Base-by-base conservation (phyloP, 2,797 vertebrate species). In the Oceanodroma leucorhoa region DNA sequence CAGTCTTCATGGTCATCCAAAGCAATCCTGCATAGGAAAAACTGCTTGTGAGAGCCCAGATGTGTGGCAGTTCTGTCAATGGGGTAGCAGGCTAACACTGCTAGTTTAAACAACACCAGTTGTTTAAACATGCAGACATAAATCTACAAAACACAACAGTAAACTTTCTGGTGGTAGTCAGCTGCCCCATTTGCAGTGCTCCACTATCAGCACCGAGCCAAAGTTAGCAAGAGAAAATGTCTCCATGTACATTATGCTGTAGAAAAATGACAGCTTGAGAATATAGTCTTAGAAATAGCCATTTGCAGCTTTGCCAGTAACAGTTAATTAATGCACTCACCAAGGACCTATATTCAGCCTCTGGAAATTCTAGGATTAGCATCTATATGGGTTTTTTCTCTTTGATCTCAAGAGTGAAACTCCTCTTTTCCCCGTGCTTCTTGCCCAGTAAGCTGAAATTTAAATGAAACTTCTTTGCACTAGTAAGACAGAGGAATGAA, bases 391-490 rank as follows among this genome's bases (percentile, higher is more conserved):
- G 22, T 71, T 96, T 94, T 70, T 58, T 83, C 50, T 84, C 86
- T 87, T 93, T 90, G 66, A 90, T 90, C 77, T 92, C 46, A 72
- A 53, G 65, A 76, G 40, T 24, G n/a, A 58, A 62, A 72, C 27
- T 50, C 24, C 24, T 76, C 10, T 23, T 85, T 79, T 89, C 14
- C 23, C 51, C 55, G 11, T 77, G 38, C 32, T 80, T 78, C 73
- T 89, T 92, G 22, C 50, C 36, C 76, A 93, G 55, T 51, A 66
- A 92, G 40, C 55, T 84, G 81, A 95, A 92, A 94, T 93, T 45
- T 58, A 73, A 92, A 69, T 79, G 16, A 79, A 82, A 66, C 12
- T 69, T 72, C 45, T 62, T 69, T 76, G 29, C 23, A 23, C 7
- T 76, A 38, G 14, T 60, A 50, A 76, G 6, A 51, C 3, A 71